These are phyloP conservation scores for Sparus aurata DNA, from an alignment of 2,797 vertebrate species.

Conservation along the genomic window DNA sequence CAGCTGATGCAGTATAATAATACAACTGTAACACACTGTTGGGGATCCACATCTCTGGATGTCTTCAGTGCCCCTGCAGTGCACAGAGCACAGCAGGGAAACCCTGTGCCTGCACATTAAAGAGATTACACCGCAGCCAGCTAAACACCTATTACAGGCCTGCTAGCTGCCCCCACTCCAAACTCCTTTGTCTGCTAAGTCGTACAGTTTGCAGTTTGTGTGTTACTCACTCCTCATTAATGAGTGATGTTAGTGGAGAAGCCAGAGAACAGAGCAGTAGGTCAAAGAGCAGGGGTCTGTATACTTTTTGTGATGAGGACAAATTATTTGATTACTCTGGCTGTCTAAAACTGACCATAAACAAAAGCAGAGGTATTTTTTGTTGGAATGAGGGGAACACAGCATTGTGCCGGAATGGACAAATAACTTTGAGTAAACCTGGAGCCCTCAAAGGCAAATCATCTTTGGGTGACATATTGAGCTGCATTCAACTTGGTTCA, in stretches of 20 bases:
- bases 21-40: slow-evolving; percentile 3
- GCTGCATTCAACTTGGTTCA: not conserved
- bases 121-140: slow-evolving; percentile 72
- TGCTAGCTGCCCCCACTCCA: slow-evolving; percentile 37
- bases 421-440: too few relatives aligned
- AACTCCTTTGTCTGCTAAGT: slow-evolving; percentile 44
- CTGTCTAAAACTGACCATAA: too few relatives aligned
- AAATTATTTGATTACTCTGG: not conserved
- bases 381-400: too few relatives aligned
- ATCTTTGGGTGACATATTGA: too few relatives aligned
- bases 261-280: slow-evolving; percentile 21
- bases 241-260: slow-evolving; percentile 31
- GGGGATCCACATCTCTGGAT: slow-evolving; percentile 25
- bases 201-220: slow-evolving; percentile 50
- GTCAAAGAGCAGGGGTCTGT: not conserved
- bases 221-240: slow-evolving; percentile 47
- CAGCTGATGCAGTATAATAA: slow-evolving; percentile 2
- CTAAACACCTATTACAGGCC: slow-evolving; percentile 57
- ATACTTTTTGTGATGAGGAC: slow-evolving; percentile 7
- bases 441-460: too few relatives aligned
- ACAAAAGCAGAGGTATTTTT: too few relatives aligned
- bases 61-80: slow-evolving; percentile 51
- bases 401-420: too few relatives aligned
- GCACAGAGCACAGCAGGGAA: slow-evolving; percentile 41
- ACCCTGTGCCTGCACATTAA: slow-evolving; percentile 57